Percentiles rank a stretch among this genome's conserved stretches.
Conservation (phyloP, 1,140 invertebrate genomes). For the Drosophila aff. region DNA sequence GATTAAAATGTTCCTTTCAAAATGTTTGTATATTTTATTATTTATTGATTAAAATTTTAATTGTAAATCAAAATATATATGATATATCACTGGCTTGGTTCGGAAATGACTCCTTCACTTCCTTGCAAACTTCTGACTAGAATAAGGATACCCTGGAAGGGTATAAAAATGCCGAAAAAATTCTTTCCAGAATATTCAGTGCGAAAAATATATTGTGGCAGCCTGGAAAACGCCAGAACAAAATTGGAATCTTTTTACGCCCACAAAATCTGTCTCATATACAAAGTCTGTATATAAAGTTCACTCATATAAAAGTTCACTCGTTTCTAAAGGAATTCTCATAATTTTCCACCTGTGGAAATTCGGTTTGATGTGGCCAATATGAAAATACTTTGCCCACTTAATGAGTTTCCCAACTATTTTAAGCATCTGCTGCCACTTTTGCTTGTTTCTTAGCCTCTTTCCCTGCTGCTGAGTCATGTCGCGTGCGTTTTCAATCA, state of each 20-base stretch:
- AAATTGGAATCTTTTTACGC: conserved; percentile 13
- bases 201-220: neutral
- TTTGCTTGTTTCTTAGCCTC: conserved; percentile 13
- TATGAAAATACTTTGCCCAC: conserved; percentile 62
- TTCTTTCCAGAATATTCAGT: conserved; percentile 1
- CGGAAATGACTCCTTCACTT: neutral
- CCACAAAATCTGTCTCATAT: conserved; percentile 3
- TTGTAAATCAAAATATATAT: too few relatives aligned
- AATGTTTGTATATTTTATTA: too few relatives aligned
- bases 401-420: conserved; percentile 72
- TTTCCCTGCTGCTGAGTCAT: conserved; percentile 66
- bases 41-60: too few relatives aligned
- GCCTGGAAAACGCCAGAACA: conserved; percentile 58
- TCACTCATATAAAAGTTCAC: neutral
- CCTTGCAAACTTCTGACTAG: neutral
- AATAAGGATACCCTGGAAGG: neutral
- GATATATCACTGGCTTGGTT: too few relatives aligned
- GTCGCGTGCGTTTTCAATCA: conserved; percentile 56
- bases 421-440: conserved; percentile 52
- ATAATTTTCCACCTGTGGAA: conserved; percentile 65
- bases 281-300: neutral
- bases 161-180: conserved; percentile 9
- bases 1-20: too few relatives aligned
- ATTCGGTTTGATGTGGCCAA: conserved; percentile 53
- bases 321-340: conserved; percentile 15